phyloP scores from a whole-genome alignment of 1,140 invertebrate species.

The Mesaphorura yosii region DNA sequence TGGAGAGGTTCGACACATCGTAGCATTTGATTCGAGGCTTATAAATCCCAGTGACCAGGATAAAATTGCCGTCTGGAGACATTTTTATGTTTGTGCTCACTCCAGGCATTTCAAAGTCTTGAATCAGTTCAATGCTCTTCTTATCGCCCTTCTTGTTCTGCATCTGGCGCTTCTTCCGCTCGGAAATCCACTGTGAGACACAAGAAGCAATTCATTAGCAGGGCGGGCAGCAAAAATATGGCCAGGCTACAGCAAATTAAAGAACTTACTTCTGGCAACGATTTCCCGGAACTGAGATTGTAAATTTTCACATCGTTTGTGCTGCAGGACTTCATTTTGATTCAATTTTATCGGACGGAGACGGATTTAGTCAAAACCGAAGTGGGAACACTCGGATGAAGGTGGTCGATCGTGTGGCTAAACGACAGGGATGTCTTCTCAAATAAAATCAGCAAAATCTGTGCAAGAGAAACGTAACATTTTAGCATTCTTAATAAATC shows the following conservation, averaged over 20 bases:
- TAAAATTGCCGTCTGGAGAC: constrained; percentile 84
- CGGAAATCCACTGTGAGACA: constrained; percentile 75
- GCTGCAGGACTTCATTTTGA: constrained; percentile 31
- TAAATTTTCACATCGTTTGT: constrained; percentile 95
- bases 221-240: neutral
- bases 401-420: too few relatives aligned
- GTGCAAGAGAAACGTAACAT: too few relatives aligned
- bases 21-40: constrained; percentile 93
- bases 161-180: constrained; percentile 69
- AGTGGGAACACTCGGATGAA: neutral
- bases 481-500: too few relatives aligned
- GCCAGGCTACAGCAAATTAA: neutral
- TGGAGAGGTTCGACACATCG: constrained; percentile 87
- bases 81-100: constrained; percentile 72
- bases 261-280: constrained; percentile 79
- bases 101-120: constrained; percentile 98
- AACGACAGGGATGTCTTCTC: too few relatives aligned
- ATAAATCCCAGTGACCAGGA: constrained; percentile 87
- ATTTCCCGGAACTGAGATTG: constrained; percentile 91
- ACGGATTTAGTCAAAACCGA: neutral
- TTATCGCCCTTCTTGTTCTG: constrained; percentile 84
- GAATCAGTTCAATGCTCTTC: constrained; percentile 85
- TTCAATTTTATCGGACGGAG: neutral
- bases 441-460: too few relatives aligned
- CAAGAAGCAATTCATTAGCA: neutral